Conservation (phyloP, 2,888 invertebrate species). For the Petrophora chlorosata region DNA sequence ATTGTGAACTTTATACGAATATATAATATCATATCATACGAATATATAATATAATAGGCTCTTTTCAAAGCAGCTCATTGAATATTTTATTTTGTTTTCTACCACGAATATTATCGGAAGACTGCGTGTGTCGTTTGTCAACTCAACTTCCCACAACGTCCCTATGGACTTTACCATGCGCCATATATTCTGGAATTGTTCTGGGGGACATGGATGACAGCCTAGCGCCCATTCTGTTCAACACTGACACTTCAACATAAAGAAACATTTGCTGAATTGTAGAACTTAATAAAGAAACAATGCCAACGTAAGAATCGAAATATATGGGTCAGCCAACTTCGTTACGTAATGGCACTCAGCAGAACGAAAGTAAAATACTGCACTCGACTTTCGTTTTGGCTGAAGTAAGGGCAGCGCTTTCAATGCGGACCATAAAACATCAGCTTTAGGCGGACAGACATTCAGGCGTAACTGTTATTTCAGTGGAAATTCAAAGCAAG, state of each 20-base stretch:
- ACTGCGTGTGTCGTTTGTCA: no score
- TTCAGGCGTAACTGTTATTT: slow-evolving; percentile 1
- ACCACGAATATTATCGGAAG: no score
- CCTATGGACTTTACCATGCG: no score
- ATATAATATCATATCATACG: no score
- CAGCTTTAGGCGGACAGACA: not conserved
- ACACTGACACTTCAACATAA: not conserved
- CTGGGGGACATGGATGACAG: no score
- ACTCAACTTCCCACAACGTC: no score
- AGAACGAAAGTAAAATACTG: slow-evolving; percentile 9
- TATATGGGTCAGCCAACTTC: slow-evolving; percentile 21
- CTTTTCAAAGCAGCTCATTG: no score
- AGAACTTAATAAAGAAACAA: slow-evolving; percentile 6
- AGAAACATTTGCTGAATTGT: not conserved
- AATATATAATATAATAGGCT: no score
- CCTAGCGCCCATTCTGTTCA: no score
- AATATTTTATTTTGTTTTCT: no score
- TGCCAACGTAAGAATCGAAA: slow-evolving; percentile 4
- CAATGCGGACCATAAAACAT: slow-evolving; percentile 13
- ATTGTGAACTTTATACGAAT: no score
- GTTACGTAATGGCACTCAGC: slow-evolving; percentile 16
- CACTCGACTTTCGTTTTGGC: slow-evolving; percentile 14
- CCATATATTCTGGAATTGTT: no score
- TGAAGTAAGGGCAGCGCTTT: slow-evolving; percentile 7
- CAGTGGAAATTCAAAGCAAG: not conserved